Percentiles rank a stretch among this genome's conserved stretches.
Conservation (phyloP, 2,113 vertebrate species). For the Mustela nigripes region DNA sequence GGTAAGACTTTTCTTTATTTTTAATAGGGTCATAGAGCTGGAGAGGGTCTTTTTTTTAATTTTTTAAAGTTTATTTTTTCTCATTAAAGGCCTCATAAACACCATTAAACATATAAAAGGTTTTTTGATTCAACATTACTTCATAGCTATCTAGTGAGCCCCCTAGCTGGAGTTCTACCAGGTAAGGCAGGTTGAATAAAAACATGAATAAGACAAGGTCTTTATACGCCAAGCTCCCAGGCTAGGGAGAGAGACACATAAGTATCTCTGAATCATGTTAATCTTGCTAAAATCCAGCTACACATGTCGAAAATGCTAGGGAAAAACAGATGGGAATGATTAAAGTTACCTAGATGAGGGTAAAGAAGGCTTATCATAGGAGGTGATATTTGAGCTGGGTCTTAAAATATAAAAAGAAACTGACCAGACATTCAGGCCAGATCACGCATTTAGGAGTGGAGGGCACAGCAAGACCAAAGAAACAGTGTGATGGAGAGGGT, state of each 20-base stretch:
- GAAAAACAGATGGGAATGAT: neutral
- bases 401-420: conserved; percentile 1
- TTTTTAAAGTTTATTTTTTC: neutral
- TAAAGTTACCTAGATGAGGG: neutral
- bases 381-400: conserved; percentile 32
- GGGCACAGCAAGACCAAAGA: neutral
- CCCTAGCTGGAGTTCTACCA: neutral
- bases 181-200: neutral
- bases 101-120: neutral
- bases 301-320: neutral
- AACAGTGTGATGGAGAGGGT: neutral
- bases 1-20: conserved; percentile 17
- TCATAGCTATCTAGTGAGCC: neutral
- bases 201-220: neutral
- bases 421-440: neutral
- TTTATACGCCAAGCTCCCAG: neutral
- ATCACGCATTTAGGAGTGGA: neutral
- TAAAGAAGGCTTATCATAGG: neutral
- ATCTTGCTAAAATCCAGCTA: neutral
- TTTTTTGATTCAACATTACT: neutral
- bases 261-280: neutral
- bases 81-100: neutral
- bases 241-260: neutral
- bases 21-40: neutral
- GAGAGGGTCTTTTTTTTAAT: neutral